These are phyloP conservation scores for Isaurus tuberculatus DNA, from an alignment of 92 coral and sea anemone species.

Conservation along the genomic window DNA sequence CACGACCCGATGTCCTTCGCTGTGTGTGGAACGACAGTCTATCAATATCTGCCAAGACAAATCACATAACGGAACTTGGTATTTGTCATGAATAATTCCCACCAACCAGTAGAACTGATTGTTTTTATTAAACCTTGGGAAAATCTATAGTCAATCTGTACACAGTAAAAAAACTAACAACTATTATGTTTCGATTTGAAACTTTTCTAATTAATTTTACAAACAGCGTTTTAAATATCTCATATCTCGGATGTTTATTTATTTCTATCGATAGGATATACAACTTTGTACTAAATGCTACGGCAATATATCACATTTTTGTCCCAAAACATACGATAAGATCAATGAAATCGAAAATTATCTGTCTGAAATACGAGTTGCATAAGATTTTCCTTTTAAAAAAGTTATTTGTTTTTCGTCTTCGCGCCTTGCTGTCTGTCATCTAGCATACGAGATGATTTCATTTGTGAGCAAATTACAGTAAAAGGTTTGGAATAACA, in stretches of 20 bases:
- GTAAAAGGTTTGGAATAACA: too few relatives aligned
- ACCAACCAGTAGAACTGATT: conserved; percentile 11
- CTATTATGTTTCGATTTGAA: not conserved
- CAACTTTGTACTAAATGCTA: not conserved
- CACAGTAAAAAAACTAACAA: conserved; percentile 10
- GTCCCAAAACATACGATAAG: not conserved
- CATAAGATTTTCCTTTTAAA: too few relatives aligned
- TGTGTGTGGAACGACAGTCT: not conserved
- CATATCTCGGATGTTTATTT: not conserved
- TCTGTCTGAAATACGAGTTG: not conserved
- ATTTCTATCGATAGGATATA: not conserved
- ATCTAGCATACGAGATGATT: too few relatives aligned
- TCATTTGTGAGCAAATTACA: too few relatives aligned
- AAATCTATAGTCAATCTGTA: conserved; percentile 18
- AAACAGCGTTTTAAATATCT: conserved; percentile 1
- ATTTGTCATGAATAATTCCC: conserved; percentile 43
- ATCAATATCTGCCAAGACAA: conserved; percentile 9
- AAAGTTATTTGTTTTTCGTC: too few relatives aligned
- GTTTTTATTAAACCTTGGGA: conserved; percentile 11
- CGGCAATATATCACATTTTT: not conserved
- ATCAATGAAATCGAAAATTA: not conserved
- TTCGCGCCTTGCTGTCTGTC: too few relatives aligned
- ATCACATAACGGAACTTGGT: conserved; percentile 42
- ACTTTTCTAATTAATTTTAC: not conserved
- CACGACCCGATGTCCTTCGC: not conserved